Base-by-base conservation (phyloP, 1,140 invertebrate genomes). In the Chironomus tepperi region DNA sequence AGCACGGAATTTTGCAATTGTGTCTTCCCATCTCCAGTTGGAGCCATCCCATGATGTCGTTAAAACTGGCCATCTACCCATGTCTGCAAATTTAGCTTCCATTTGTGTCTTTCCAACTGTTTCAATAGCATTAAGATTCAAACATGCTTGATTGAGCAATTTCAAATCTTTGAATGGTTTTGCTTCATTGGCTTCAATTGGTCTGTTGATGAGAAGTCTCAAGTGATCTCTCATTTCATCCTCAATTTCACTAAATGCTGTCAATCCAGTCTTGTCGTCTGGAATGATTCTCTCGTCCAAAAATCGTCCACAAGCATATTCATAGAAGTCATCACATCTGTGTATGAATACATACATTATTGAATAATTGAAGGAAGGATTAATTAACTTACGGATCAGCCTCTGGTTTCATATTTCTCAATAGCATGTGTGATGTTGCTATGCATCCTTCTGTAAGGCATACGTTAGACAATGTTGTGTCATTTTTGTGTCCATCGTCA, bases 41-140 rank as follows among this genome's bases (percentile, higher is more conserved):
- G 79, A 80, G 0, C 85, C 84, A 43, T 86, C 80, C 91, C 91
- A 93, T 0, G 77, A 77, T 0, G 85, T 82, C 0, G 89, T 86
- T 1, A 93, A 78, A 0, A 91, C 88, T 0, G 92, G 93, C 91
- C 91, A 92, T 0, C 91, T 91, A 1, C 91, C 91, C 3, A 94
- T 81, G 74, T 85, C 81, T 12, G 85, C 82, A 5, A 93, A 76
- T 15, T 88, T 84, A 0, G 85, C 79, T 3, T 83, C 75, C 1
- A 91, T 76, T 1, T 89, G 85, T 1, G 84, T 78, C 7, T 88
- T 77, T 1, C 89, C 88, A 64, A 84, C 79, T 0, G 84, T 78
- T 76, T 87, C 85, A 67, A 88, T 85, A 7, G 79, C 76, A 74
- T 79, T 85, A 85, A 77, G 42, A 80, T 82, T 78, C 15, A 79